Percentiles rank a stretch among this genome's conserved stretches.
Evolutionary conservation across 2,888 invertebrate species (phyloP).

Genomic region (Torymus tubicola): DNA sequence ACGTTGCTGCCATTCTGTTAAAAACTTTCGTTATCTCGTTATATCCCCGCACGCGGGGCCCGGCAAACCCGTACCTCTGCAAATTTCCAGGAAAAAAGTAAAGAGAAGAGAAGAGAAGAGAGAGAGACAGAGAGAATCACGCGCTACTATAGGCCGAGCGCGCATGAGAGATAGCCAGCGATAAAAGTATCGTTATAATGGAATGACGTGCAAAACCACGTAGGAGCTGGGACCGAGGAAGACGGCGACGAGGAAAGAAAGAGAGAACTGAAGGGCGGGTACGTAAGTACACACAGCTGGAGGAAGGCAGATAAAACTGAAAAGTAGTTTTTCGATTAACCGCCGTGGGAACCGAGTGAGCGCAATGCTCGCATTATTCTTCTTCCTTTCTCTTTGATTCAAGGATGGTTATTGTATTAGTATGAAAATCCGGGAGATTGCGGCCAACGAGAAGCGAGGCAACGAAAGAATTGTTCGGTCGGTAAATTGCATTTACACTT

Average conservation of each 20-base stretch:
- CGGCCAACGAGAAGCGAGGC: conserved; percentile 27
- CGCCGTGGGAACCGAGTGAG: background rate
- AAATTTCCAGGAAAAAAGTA: too few relatives aligned
- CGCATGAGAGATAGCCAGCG: conserved; percentile 41
- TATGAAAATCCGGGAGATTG: conserved; percentile 39
- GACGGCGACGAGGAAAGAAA: too few relatives aligned
- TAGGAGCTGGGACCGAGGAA: background rate
- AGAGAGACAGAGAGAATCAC: too few relatives aligned
- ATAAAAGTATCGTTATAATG: conserved; percentile 45
- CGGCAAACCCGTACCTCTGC: background rate
- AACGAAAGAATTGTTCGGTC: conserved; percentile 41
- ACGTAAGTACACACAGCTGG: conserved; percentile 29
- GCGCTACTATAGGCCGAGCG: background rate
- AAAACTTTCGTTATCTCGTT: conserved; percentile 45
- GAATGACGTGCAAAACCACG: conserved; percentile 29
- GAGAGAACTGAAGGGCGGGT: too few relatives aligned
- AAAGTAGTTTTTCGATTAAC: conserved; percentile 56
- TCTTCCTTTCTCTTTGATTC: background rate
- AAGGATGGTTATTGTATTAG: background rate
- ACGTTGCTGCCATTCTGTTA: conserved; percentile 31
- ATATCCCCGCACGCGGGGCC: background rate
- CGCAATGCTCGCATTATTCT: conserved; percentile 3
- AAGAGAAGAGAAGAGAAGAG: too few relatives aligned
- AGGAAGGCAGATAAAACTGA: conserved; percentile 46
- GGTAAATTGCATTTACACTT: conserved; percentile 50